Evolutionary conservation across 92 coral and sea anemone genomes (phyloP).

Genomic region (Isaurus tuberculatus): DNA sequence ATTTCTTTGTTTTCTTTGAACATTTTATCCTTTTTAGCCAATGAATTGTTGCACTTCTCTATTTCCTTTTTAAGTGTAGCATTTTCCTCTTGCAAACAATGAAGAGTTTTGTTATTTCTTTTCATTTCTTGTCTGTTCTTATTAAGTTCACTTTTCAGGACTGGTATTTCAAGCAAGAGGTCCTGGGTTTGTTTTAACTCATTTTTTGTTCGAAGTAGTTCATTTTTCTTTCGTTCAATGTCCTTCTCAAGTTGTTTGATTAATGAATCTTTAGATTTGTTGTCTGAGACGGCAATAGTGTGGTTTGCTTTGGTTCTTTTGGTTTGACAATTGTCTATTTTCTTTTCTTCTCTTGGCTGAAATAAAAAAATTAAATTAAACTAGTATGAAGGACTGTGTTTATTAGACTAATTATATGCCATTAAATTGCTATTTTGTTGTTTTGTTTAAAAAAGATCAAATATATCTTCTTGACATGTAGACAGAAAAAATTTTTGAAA

Average conservation of each 20-base stretch:
- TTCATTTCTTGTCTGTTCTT: constrained; percentile 29
- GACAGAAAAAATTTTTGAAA: too few species aligned
- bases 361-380: background rate
- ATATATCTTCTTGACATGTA: too few species aligned
- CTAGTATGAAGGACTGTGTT: too few species aligned
- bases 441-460: too few species aligned
- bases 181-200: constrained; percentile 35
- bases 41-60: constrained; percentile 15
- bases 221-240: constrained; percentile 44
- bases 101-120: constrained; percentile 5
- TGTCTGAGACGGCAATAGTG: background rate
- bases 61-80: constrained; percentile 10
- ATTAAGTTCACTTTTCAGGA: constrained; percentile 35
- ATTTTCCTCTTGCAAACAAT: constrained; percentile 25
- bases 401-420: too few species aligned
- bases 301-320: constrained; percentile 3
- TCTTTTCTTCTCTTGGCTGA: constrained; percentile 21
- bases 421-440: too few species aligned
- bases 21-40: constrained; percentile 15
- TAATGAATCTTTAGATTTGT: constrained; percentile 7
- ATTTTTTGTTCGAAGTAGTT: constrained; percentile 22
- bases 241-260: constrained; percentile 44
- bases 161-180: constrained; percentile 38
- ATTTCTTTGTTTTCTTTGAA: constrained; percentile 36
- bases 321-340: background rate